Conservation (phyloP, 2,797 vertebrate genomes). For the Scolopax rusticola region DNA sequence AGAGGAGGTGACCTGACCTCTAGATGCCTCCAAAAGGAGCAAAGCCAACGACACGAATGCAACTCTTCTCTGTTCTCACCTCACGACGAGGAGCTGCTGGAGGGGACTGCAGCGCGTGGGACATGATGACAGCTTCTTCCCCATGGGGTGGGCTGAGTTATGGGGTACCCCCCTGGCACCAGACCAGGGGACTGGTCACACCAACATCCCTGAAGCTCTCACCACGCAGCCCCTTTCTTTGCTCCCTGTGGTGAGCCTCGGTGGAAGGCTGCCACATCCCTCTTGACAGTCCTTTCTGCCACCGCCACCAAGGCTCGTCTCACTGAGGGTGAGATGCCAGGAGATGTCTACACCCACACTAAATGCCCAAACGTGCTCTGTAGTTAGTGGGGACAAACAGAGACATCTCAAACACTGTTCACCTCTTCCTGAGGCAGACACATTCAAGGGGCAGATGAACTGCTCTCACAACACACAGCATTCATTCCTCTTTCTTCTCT, state of each 20-base stretch:
- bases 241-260: not conserved
- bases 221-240: not conserved
- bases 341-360: not conserved
- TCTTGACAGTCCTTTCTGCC: not conserved
- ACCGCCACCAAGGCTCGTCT: accelerated
- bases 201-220: not conserved
- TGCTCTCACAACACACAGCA: not conserved
- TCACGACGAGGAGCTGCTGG: not conserved
- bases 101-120: not conserved
- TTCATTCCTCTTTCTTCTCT: not conserved
- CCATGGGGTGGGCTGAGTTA: accelerated
- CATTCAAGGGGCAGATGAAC: not conserved
- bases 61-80: not conserved
- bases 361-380: not conserved
- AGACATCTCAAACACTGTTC: not conserved
- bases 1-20: not conserved
- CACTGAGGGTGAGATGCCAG: not conserved
- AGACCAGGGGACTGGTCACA: not conserved
- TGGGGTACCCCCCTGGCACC: not conserved
- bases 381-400: not conserved
- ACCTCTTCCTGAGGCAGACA: not conserved
- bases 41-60: not conserved
- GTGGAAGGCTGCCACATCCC: not conserved
- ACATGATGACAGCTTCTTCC: not conserved
- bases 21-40: not conserved